Evolutionary conservation across 2,888 invertebrate genomes (phyloP), one percentile per base, ranked within the genome.

Genomic region (Caenorhabditis virilis): DNA sequence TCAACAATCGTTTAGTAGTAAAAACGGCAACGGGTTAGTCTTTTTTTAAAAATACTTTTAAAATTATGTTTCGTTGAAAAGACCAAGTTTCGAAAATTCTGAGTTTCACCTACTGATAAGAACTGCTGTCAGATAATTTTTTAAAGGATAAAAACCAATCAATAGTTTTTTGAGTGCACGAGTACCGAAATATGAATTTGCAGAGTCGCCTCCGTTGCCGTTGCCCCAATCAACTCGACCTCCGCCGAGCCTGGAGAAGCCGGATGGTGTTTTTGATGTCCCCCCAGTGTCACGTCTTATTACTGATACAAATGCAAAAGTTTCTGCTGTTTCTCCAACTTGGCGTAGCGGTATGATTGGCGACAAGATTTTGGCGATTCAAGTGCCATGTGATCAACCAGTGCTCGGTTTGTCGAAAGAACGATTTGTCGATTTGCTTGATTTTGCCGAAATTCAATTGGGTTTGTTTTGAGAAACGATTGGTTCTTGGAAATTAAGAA

Each of bases 191-290:
- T n/a, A n/a, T n/a, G n/a, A n/a, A n/a, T n/a, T n/a, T n/a, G n/a
- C n/a, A n/a, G n/a, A n/a, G n/a, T n/a, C 52, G 56, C 48, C 61
- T 33, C 50, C 43, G 33, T 38, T 38, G 27, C 54, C 23, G 25
- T 42, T 9, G 11, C 42, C 22, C 6, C 30, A 30, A 42, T 42
- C 36, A 52, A 36, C 52, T 35, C 47, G 43, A 53, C 52, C 30
- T 64, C 64, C 52, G 55, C 55, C 50, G 48, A 55, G 39, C 46
- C 56, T 41, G 56, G 56, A 35, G 65, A 65, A 60, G 72, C 56
- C 69, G 70, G 72, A 70, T 74, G 70, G 69, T 72, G 69, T 70
- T 74, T 70, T 70, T 74, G 72, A 72, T 70, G 69, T 58, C 74
- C 74, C 72, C 49, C 63, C 58, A 41, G 51, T 26, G 18, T 27